These are phyloP conservation scores for Sycophaga agraensis DNA, from an alignment of 1,140 invertebrate genomes.

Conservation along the genomic window DNA sequence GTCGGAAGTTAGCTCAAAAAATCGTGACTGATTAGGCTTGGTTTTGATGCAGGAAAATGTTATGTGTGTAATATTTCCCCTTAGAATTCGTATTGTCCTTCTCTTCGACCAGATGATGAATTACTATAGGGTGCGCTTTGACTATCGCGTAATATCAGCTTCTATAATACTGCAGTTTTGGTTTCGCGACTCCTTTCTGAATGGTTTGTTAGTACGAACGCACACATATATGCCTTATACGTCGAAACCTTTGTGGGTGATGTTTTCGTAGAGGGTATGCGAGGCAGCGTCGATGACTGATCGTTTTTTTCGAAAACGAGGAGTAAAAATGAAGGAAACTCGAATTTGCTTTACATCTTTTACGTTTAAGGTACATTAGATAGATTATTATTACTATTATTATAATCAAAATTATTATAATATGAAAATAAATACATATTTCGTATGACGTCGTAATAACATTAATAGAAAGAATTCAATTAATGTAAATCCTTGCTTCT, in stretches of 20 bases:
- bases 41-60: too few species aligned
- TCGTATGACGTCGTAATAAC: too few species aligned
- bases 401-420: too few species aligned
- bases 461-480: too few species aligned
- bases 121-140: not conserved
- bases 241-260: not conserved
- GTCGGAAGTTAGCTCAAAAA: conserved; percentile 1
- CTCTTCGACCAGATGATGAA: conserved; percentile 1
- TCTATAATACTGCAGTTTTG: too few species aligned
- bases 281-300: not conserved
- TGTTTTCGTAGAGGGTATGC: not conserved
- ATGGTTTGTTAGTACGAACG: conserved; percentile 4
- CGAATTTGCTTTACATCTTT: too few species aligned
- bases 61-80: not conserved
- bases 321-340: too few species aligned
- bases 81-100: not conserved
- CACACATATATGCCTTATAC: not conserved
- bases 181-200: not conserved
- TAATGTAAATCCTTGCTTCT: too few species aligned
- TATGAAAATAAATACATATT: too few species aligned
- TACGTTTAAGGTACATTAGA: too few species aligned
- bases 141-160: conserved; percentile 7
- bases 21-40: conserved; percentile 13
- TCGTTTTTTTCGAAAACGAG: not conserved
- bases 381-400: too few species aligned